Percentiles rank a stretch among this genome's conserved stretches.
These are phyloP conservation scores for Dendroctonus ponderosae DNA, from an alignment of 1,140 invertebrate genomes.

Conservation along the genomic window DNA sequence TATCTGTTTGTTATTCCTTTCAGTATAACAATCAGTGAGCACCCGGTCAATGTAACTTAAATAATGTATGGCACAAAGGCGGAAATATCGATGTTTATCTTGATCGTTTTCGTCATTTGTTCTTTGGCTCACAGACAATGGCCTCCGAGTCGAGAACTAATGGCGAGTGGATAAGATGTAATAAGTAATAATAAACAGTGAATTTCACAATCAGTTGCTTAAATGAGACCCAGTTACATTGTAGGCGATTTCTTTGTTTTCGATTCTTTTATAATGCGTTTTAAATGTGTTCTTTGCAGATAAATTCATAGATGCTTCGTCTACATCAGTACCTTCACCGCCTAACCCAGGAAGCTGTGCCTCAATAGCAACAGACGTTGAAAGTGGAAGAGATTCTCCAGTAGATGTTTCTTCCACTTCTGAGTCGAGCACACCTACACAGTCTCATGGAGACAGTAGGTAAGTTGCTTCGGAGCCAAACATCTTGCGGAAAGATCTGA, in stretches of 20 bases:
- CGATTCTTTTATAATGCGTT: background rate
- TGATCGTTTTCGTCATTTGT: too few relatives aligned
- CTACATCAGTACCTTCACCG: constrained; percentile 58
- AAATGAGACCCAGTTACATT: too few relatives aligned
- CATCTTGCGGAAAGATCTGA: background rate
- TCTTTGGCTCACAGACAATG: too few relatives aligned
- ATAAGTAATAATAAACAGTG: constrained; percentile 1
- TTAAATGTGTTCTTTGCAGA: constrained; percentile 50
- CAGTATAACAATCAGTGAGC: constrained; percentile 28
- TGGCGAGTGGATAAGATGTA: too few relatives aligned
- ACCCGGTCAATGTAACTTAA: constrained; percentile 28
- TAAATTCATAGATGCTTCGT: constrained; percentile 59
- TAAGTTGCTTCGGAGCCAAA: background rate
- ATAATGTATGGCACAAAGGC: constrained; percentile 16
- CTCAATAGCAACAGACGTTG: constrained; percentile 45
- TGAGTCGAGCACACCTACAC: constrained; percentile 49
- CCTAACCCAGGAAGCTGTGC: constrained; percentile 55
- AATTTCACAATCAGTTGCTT: background rate
- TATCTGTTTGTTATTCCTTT: constrained; percentile 31
- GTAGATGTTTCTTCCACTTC: constrained; percentile 62
- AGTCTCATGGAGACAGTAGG: constrained; percentile 20
- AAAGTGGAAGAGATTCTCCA: constrained; percentile 57
- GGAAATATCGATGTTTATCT: constrained; percentile 16
- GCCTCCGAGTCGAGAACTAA: too few relatives aligned
- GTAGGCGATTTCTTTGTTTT: too few relatives aligned